Base-by-base conservation (phyloP, 2,797 vertebrate genomes). In the Chelonia mydas region DNA sequence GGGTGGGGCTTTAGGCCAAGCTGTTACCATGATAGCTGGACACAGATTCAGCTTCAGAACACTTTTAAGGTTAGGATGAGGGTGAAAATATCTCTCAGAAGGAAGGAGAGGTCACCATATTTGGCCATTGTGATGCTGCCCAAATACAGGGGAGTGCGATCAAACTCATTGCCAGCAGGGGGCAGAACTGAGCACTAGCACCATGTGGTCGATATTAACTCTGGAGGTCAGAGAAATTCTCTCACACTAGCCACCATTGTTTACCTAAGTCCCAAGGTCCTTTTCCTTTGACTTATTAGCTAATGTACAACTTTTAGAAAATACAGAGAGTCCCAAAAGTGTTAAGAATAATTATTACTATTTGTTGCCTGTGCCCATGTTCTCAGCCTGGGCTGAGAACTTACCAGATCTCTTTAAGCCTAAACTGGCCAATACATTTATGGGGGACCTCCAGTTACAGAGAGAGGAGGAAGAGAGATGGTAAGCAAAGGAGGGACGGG, bases 401-500 rank as follows among this genome's bases (percentile, higher is more conserved):
- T 25, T 91, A 50, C 11, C 28, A 84, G 47, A 86, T 7, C 31
- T 88, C 11, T 76, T 9, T 37, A 72, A 87, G 74, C 41, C 83
- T 8, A 80, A 65, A 47, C 89, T 49, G 37, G 53, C 80, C 80
- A 94, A 7, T 16, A 9, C 33, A 6, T 89, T 86, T n/a, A 33
- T 49, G 53, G 50, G 15, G 93, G 93, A 90, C 81, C n/a, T 53
- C 86, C 25, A 88, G 85, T 91, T 78, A 41, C 17, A 41, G 89
- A 61, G 83, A 83, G 50, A 31, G 77, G 92, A 86, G 49, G 90
- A 84, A 93, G 80, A 76, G 97, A 94, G 92, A 82, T 51, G 83
- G 84, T 90, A 95, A 93, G 31, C 77, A 91, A 96, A 93, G 57
- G 59, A 95, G 37, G 65, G 83, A 31, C 77, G 87, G 89, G 68